These are phyloP conservation scores for Sycobia sp. DNA, from an alignment of 1,140 invertebrate species.

Conservation along the genomic window DNA sequence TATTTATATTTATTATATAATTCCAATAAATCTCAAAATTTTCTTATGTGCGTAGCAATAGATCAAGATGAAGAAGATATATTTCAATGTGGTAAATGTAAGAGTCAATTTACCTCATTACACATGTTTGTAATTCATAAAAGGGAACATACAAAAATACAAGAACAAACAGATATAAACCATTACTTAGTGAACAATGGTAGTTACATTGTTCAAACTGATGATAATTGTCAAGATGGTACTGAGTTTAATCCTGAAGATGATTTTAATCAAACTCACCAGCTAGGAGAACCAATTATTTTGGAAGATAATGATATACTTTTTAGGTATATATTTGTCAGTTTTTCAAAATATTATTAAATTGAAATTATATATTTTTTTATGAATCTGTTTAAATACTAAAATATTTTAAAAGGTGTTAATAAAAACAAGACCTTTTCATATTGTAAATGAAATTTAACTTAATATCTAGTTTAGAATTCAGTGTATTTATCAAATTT, in stretches of 20 bases:
- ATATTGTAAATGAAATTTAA: constrained; percentile 8
- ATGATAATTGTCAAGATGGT: constrained; percentile 46
- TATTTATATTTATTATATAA: not conserved
- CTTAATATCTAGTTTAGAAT: too few species aligned
- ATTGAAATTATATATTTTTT: too few species aligned
- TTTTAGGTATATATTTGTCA: constrained; percentile 47
- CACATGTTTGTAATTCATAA: constrained; percentile 67
- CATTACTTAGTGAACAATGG: constrained; percentile 54
- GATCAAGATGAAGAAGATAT: constrained; percentile 69
- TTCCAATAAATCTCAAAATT: not conserved
- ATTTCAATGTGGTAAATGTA: constrained; percentile 74
- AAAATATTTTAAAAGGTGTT: constrained; percentile 10
- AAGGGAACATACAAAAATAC: constrained; percentile 57
- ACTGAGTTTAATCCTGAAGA: constrained; percentile 50
- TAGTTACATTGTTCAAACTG: constrained; percentile 44
- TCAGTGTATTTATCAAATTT: not conserved
- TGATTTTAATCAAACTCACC: constrained; percentile 50
- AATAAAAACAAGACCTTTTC: too few species aligned
- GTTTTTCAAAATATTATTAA: too few species aligned
- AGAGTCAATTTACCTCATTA: constrained; percentile 68
- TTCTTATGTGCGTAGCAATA: constrained; percentile 41
- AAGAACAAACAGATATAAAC: constrained; percentile 53
- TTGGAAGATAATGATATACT: constrained; percentile 58
- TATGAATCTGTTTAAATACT: not conserved
- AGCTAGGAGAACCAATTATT: constrained; percentile 55